Conservation (phyloP, 2,888 invertebrate species). For the Phengaris arion region DNA sequence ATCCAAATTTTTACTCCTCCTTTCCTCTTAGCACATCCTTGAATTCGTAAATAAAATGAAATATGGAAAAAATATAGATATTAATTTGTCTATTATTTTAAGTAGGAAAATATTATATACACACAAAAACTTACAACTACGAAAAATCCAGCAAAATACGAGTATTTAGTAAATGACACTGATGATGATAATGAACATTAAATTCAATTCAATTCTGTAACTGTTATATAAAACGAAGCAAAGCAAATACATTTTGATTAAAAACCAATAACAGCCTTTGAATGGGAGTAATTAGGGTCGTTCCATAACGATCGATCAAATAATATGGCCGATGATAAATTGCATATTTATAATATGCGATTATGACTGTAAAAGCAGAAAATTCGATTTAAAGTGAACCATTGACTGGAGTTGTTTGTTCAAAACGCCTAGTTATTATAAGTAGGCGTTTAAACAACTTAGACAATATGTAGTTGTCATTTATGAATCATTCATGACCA, state of each 20-base stretch:
- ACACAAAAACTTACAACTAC: not conserved
- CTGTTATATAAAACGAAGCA: slow-evolving; percentile 10
- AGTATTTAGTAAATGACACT: not conserved
- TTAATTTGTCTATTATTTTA: too few relatives aligned
- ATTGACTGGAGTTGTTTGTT: too few relatives aligned
- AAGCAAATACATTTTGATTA: slow-evolving; percentile 21
- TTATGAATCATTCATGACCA: too few relatives aligned
- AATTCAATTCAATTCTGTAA: slow-evolving; percentile 5
- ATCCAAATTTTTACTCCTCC: too few relatives aligned
- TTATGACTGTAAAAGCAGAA: not conserved
- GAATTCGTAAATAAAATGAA: too few relatives aligned
- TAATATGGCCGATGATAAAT: slow-evolving; percentile 19
- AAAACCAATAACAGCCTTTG: slow-evolving; percentile 26
- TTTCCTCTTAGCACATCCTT: too few relatives aligned
- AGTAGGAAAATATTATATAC: too few relatives aligned
- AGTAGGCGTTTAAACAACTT: too few relatives aligned
- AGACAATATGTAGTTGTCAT: too few relatives aligned
- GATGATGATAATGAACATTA: not conserved
- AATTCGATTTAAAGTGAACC: not conserved
- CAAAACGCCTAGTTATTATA: too few relatives aligned
- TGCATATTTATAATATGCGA: not conserved
- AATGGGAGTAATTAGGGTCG: slow-evolving; percentile 25
- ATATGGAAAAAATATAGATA: too few relatives aligned
- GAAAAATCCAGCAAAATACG: not conserved
- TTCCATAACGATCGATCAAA: slow-evolving; percentile 15